These are phyloP conservation scores for Phalanger gymnotis DNA, from an alignment of 2,797 vertebrate species.

Conservation along the genomic window DNA sequence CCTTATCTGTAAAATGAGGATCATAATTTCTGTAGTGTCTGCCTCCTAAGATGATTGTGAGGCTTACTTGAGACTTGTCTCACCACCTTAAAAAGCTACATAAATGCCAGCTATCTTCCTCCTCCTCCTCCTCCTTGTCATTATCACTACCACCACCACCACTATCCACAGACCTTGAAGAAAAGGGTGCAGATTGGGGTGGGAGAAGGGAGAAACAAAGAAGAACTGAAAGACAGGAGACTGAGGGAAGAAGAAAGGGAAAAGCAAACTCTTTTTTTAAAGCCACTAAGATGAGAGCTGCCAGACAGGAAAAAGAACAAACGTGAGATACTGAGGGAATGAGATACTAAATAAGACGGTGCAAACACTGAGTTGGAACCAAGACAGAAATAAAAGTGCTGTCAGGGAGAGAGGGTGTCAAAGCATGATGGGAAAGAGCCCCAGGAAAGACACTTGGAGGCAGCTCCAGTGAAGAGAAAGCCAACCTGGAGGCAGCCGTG, in stretches of 20 bases:
- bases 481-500: conserved; percentile 67
- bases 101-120: too few relatives aligned
- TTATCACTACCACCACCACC: too few relatives aligned
- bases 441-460: conserved; percentile 31
- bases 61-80: not conserved
- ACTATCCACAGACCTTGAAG: too few relatives aligned
- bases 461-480: conserved; percentile 74
- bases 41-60: not conserved
- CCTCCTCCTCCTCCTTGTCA: too few relatives aligned
- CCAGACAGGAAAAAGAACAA: conserved; percentile 35
- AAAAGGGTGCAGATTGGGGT: not conserved
- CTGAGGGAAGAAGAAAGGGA: conserved; percentile 16
- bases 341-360: conserved; percentile 67
- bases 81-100: not conserved
- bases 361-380: conserved; percentile 75
- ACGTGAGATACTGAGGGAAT: not conserved
- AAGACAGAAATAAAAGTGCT: conserved; percentile 78
- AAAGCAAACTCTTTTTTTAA: conserved; percentile 14
- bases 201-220: not conserved
- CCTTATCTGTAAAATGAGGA: not conserved
- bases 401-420: conserved; percentile 64
- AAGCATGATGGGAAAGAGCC: conserved; percentile 69
- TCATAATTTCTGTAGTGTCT: not conserved
- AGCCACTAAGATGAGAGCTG: not conserved
- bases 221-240: conserved; percentile 13